Evolutionary conservation across 1,140 invertebrate species (phyloP).

Genomic region (Lepidurus arcticus): DNA sequence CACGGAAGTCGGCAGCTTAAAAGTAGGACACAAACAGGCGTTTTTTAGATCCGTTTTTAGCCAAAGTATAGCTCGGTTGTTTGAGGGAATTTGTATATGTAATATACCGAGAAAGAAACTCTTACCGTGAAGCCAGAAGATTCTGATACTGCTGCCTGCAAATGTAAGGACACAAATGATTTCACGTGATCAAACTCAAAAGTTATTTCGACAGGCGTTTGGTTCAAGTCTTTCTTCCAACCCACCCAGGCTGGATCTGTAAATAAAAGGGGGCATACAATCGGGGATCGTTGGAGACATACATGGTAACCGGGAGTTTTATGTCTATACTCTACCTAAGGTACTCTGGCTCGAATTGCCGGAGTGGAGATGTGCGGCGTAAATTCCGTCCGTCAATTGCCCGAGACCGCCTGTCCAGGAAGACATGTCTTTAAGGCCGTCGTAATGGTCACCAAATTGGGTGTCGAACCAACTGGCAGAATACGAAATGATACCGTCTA

Average conservation of each 20-base stretch:
- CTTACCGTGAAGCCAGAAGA: neutral
- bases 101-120: neutral
- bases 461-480: constrained; percentile 50
- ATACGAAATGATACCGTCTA: constrained; percentile 51
- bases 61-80: neutral
- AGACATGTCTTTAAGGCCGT: constrained; percentile 45
- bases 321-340: neutral
- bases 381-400: constrained; percentile 50
- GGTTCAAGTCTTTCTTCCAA: constrained; percentile 46
- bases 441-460: constrained; percentile 52
- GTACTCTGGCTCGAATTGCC: neutral
- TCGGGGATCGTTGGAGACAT: neutral
- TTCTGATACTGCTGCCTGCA: neutral
- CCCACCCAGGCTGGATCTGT: constrained; percentile 55
- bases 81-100: neutral
- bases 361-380: constrained; percentile 29
- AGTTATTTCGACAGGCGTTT: neutral
- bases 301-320: neutral
- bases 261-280: constrained; percentile 38
- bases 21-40: neutral
- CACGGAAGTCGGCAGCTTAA: neutral
- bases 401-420: constrained; percentile 48
- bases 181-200: constrained; percentile 1
- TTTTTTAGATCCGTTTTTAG: neutral
- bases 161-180: neutral